Base-by-base conservation (phyloP, 2,797 vertebrate species). In the Mycteria americana region DNA sequence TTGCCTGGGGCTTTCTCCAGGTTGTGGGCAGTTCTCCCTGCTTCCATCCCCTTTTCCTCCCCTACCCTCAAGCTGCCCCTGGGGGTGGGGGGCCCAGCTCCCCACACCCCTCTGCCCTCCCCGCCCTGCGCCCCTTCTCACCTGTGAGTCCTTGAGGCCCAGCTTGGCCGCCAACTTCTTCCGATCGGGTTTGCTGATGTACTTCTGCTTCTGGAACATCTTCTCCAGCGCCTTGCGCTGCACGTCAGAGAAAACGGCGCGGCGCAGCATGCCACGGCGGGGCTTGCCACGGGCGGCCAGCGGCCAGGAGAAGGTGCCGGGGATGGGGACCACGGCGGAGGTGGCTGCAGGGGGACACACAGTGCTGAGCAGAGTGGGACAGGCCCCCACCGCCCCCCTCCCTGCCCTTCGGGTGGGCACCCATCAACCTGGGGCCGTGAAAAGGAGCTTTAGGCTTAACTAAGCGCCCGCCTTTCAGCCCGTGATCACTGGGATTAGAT, bases 181-280 rank as follows among this genome's bases (percentile, higher is more conserved):
- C 85, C 99, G 97, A 92, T 99, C 99, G 0, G 99, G 99, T 88
- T 99, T 99, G 98, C 99, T 99, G 98, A 99, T 99, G 97, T 99
- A 99, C 96, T 99, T 99, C 97, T 99, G 99, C 91, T 99, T 99
- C 98, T 99, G 99, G 97, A 99, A 99, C 99, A 99, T 99, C 96
- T 99, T 99, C 98, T 99, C 99, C 92, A 99, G 95, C 0, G 99
- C 99, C 94, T 99, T 99, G 82, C 99, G 98, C 97, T 99, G 99
- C 18, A 99, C 99, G 1, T 99, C 99, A 0, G 99, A 99, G 98
- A 99, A 99, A 85, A 99, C 99, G 0, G 99, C 99, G 2, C 99
- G 97, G 23, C 99, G 98, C 46, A 99, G 98, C 99, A 99, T 99
- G 64, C 99, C 99, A 8, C 99, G 97, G 18, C 99, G 98, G 13